Evolutionary conservation across 2,888 invertebrate species (phyloP).

Genomic region (Osmoderma eremita): DNA sequence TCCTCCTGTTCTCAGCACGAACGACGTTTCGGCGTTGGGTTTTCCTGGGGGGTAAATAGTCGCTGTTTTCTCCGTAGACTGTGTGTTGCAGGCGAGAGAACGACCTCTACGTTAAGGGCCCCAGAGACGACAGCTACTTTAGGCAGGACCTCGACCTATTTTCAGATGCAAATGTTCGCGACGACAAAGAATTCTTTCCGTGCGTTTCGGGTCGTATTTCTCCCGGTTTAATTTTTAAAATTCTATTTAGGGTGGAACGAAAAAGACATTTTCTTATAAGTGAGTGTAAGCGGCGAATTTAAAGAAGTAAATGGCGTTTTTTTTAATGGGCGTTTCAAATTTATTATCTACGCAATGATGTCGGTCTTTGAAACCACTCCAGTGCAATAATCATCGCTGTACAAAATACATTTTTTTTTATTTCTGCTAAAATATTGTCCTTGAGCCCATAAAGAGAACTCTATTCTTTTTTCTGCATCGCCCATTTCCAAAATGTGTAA

Average conservation of each 20-base stretch:
- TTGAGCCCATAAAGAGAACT: no score
- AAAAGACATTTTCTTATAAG: not conserved
- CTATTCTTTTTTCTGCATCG: no score
- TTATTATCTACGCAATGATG: no score
- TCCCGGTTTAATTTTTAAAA: constrained; percentile 22
- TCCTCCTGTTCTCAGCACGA: constrained; percentile 10
- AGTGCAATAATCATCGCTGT: no score
- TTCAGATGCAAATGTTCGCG: constrained; percentile 22
- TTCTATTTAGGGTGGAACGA: constrained; percentile 17
- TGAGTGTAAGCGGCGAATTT: no score
- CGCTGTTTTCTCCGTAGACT: constrained; percentile 23
- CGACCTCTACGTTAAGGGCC: constrained; percentile 1
- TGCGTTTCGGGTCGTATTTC: constrained; percentile 9
- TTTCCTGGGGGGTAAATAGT: constrained; percentile 20
- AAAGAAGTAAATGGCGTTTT: no score
- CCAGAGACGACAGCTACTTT: constrained; percentile 9
- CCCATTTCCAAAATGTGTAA: no score
- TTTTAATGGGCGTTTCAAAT: no score
- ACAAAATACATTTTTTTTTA: no score
- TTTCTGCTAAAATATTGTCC: no score
- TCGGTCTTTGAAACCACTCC: no score
- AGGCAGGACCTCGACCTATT: constrained; percentile 23
- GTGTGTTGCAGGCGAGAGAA: constrained; percentile 10
- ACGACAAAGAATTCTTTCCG: constrained; percentile 28
- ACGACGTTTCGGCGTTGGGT: constrained; percentile 10